Percentiles rank a stretch among this genome's conserved stretches.
These are phyloP conservation scores for Microtus richardsoni DNA, from an alignment of 2,113 vertebrate species.

Conservation along the genomic window DNA sequence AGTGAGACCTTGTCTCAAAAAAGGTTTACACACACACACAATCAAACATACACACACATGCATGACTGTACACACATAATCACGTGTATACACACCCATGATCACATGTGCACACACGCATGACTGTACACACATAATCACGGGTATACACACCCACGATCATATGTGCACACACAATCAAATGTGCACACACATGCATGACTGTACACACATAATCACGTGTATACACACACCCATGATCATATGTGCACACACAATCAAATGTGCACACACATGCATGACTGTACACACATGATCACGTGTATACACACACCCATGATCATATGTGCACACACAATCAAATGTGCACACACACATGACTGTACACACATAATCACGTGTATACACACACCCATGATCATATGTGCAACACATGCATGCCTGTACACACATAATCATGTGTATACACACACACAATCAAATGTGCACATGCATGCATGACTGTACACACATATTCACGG, in stretches of 20 bases:
- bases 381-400: background rate
- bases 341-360: background rate
- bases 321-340: background rate
- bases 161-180: background rate
- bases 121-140: background rate
- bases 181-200: background rate
- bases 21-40: background rate
- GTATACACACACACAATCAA: background rate
- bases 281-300: background rate
- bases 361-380: background rate
- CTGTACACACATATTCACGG: background rate
- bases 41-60: background rate
- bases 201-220: background rate
- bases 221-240: background rate
- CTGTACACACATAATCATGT: background rate
- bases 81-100: background rate
- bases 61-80: background rate
- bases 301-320: background rate
- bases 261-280: background rate
- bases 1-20: background rate
- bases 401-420: background rate
- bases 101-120: background rate
- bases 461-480: background rate
- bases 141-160: background rate
- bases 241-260: background rate